Conservation (phyloP, 2,797 vertebrate genomes). For the Numenius phaeopus region DNA sequence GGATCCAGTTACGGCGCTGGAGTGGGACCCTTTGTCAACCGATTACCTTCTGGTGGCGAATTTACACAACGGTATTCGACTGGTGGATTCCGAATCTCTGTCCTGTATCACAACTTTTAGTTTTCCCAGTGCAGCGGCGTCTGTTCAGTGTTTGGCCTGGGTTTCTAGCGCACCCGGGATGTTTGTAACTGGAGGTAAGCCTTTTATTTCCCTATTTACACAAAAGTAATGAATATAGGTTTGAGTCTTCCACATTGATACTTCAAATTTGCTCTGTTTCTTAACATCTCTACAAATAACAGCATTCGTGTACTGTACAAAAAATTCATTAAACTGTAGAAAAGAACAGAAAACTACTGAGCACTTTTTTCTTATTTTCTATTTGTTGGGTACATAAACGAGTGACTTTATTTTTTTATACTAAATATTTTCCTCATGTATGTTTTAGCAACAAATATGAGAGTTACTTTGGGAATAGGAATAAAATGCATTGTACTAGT, state of each 20-base stretch:
- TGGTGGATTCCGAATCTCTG: conserved; percentile 92
- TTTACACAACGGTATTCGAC: conserved; percentile 91
- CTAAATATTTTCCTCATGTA: neutral
- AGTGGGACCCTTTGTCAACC: conserved; percentile 95
- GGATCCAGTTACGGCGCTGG: conserved; percentile 92
- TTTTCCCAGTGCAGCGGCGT: conserved; percentile 90
- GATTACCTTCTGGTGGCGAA: conserved; percentile 97
- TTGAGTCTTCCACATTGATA: neutral
- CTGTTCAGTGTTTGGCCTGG: conserved; percentile 97
- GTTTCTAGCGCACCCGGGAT: conserved; percentile 95
- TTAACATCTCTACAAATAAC: neutral
- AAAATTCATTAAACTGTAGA: neutral
- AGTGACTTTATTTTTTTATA: neutral
- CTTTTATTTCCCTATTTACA: neutral
- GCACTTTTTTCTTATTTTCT: neutral
- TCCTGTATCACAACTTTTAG: conserved; percentile 90
- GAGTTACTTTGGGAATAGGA: neutral
- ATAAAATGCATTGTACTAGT: neutral
- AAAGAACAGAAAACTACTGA: neutral
- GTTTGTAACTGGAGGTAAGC: conserved; percentile 96
- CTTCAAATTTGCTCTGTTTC: neutral
- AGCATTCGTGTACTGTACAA: neutral
- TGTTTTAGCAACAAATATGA: neutral
- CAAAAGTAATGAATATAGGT: neutral
- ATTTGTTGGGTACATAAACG: neutral